Conservation (phyloP, 2,113 vertebrate species). For the Lanius ludovicianus region DNA sequence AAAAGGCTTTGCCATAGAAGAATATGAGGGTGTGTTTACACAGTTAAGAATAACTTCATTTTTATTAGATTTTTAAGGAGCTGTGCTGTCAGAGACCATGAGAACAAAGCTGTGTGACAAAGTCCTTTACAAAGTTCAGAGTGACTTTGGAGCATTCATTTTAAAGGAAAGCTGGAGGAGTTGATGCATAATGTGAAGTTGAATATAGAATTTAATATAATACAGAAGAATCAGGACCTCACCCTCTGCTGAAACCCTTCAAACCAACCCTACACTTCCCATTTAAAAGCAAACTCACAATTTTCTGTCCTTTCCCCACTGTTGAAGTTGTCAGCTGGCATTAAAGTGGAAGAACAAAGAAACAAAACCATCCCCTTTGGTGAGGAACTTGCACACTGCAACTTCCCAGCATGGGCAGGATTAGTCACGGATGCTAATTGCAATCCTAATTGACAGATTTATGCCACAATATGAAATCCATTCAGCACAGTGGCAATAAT, state of each 20-base stretch:
- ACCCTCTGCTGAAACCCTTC: neutral
- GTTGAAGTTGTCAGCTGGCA: neutral
- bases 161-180: neutral
- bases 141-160: neutral
- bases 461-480: slow-evolving; percentile 11
- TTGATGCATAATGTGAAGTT: neutral
- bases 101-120: neutral
- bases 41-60: neutral
- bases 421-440: slow-evolving; percentile 66
- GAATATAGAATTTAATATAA: slow-evolving; percentile 10
- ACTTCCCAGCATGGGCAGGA: slow-evolving; percentile 53
- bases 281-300: neutral
- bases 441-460: slow-evolving; percentile 62
- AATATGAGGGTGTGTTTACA: neutral
- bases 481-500: neutral
- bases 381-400: slow-evolving; percentile 20
- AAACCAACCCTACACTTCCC: neutral
- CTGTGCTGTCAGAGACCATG: neutral
- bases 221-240: neutral
- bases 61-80: neutral
- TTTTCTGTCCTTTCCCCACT: slow-evolving; percentile 18
- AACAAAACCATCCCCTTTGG: slow-evolving; percentile 41
- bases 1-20: neutral
- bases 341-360: slow-evolving; percentile 12
- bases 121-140: neutral